Conservation (phyloP, 2,888 invertebrate genomes). For the Machimus rusticus region DNA sequence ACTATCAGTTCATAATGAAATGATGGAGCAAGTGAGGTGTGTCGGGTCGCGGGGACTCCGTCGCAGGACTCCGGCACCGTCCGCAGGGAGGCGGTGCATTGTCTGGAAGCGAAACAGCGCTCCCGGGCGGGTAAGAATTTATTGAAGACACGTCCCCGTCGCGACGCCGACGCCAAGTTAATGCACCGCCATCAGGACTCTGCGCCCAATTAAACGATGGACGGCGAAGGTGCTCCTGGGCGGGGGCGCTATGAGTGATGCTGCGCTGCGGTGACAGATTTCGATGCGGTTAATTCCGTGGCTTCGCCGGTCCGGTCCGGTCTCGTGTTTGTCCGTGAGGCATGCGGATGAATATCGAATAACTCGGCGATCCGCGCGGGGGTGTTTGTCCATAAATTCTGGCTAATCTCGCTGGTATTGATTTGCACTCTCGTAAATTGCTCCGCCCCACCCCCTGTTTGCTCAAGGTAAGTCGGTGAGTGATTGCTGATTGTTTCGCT, state of each 20-base stretch:
- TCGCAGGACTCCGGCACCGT: background rate
- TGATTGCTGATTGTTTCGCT: background rate
- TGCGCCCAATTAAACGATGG: background rate
- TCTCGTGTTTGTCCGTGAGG: background rate
- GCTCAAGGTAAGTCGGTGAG: background rate
- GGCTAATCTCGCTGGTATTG: background rate
- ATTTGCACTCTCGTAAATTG: background rate
- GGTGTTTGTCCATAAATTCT: background rate
- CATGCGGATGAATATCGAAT: background rate
- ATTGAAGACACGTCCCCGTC: background rate
- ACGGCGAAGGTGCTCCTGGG: background rate
- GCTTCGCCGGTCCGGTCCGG: background rate
- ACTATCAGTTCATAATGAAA: slow-evolving; percentile 23
- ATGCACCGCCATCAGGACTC: background rate
- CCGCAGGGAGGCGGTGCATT: background rate
- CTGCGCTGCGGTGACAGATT: background rate
- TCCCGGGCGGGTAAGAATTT: background rate
- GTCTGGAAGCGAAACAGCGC: background rate
- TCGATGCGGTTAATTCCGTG: background rate
- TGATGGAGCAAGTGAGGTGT: background rate
- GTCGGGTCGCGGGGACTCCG: background rate
- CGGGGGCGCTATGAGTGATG: background rate
- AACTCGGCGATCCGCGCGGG: background rate
- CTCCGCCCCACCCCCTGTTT: background rate
- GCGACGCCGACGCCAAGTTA: background rate